phyloP scores from a whole-genome alignment of 2,113 vertebrate species.

The Penelope pileata region DNA sequence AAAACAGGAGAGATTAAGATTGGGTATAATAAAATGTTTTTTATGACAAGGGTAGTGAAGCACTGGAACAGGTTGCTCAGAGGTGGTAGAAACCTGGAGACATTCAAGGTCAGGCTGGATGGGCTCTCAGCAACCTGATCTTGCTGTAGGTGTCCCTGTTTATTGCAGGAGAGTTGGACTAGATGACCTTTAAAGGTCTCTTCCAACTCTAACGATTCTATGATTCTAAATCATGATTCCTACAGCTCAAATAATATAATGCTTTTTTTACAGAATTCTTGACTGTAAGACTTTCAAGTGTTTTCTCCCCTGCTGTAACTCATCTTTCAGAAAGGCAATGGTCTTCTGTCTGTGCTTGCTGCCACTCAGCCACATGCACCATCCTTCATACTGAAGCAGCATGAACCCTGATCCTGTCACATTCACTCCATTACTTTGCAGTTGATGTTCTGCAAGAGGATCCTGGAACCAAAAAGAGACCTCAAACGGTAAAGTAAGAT shows the following conservation, averaged over 20 bases:
- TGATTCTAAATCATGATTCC: not conserved
- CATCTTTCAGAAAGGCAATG: not conserved
- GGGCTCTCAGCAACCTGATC: not conserved
- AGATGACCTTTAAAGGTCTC: too few relatives aligned
- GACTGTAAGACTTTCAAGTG: not conserved
- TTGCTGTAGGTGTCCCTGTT: not conserved
- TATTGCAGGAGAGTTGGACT: not conserved
- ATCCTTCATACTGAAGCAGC: not conserved
- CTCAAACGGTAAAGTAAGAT: not conserved
- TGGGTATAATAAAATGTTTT: not conserved
- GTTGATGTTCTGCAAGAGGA: not conserved
- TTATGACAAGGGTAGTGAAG: not conserved
- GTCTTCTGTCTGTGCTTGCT: not conserved
- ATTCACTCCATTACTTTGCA: not conserved
- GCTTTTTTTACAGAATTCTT: not conserved
- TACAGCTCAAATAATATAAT: not conserved
- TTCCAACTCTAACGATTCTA: not conserved
- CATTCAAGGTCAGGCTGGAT: not conserved
- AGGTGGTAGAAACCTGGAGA: not conserved
- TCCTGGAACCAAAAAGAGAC: not conserved
- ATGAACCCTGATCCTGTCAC: not conserved
- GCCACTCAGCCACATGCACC: not conserved
- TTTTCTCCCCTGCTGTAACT: not conserved
- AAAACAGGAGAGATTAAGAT: not conserved
- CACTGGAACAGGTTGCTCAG: not conserved